Percentiles rank a stretch among this genome's conserved stretches.
These are phyloP conservation scores for Rachycentron canadum DNA, from an alignment of 2,797 vertebrate genomes.

Conservation along the genomic window DNA sequence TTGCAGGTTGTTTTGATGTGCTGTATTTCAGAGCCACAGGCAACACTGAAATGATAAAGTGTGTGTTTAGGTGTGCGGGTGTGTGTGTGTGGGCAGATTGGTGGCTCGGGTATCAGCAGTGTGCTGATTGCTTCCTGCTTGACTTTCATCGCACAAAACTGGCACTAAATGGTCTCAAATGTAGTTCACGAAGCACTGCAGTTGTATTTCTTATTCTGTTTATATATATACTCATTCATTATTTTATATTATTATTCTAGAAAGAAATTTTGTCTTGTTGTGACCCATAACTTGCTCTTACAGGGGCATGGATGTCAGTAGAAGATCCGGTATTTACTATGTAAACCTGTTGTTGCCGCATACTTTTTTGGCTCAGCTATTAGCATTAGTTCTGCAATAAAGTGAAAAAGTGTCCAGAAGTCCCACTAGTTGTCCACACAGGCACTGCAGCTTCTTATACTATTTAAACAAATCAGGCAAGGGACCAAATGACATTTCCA, in stretches of 20 bases:
- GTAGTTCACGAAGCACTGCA: slow-evolving; percentile 1
- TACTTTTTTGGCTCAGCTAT: not conserved
- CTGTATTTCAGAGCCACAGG: slow-evolving; percentile 82
- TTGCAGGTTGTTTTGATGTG: slow-evolving; percentile 85
- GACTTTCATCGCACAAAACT: slow-evolving; percentile 57
- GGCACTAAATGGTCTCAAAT: slow-evolving; percentile 35
- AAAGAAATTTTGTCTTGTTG: not conserved
- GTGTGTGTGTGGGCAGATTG: slow-evolving; percentile 43
- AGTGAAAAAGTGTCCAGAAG: not conserved
- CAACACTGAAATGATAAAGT: slow-evolving; percentile 77
- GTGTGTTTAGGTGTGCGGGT: slow-evolving; percentile 51
- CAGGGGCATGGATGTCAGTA: not conserved
- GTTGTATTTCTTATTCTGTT: slow-evolving; percentile 13
- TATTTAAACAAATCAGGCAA: not conserved
- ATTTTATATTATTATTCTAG: too few relatives aligned
- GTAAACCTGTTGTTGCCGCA: not conserved
- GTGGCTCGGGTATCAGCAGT: slow-evolving; percentile 67
- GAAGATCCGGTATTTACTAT: slow-evolving; percentile 4
- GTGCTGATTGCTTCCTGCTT: slow-evolving; percentile 67
- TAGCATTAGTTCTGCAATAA: not conserved
- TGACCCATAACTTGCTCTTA: not conserved
- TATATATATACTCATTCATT: not conserved
- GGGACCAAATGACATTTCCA: not conserved
- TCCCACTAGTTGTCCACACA: not conserved
- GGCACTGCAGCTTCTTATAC: not conserved